These are phyloP conservation scores for Diuraphis noxia DNA, from an alignment of 1,140 invertebrate species.

Conservation along the genomic window DNA sequence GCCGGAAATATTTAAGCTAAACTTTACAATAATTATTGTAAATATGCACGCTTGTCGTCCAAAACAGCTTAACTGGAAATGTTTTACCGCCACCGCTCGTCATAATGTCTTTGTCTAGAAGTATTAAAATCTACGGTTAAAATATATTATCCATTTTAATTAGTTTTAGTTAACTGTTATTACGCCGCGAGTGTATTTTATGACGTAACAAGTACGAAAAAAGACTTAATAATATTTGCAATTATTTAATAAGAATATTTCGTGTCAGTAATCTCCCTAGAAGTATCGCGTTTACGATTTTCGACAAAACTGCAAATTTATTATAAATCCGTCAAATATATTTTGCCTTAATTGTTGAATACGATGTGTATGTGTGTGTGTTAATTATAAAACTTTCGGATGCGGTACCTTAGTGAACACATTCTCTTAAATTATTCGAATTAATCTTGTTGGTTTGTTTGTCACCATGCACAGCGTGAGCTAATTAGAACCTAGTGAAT, in stretches of 20 bases:
- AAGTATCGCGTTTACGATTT: neutral
- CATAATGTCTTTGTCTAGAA: too few relatives aligned
- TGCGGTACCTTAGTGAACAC: neutral
- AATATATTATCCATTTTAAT: too few relatives aligned
- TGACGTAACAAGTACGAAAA: neutral
- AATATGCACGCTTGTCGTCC: too few relatives aligned
- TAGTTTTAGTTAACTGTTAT: neutral
- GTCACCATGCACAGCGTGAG: neutral
- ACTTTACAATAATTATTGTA: too few relatives aligned
- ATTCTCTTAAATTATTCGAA: neutral
- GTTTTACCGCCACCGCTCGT: too few relatives aligned
- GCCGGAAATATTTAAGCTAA: too few relatives aligned
- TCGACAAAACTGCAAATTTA: neutral
- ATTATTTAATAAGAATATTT: neutral
- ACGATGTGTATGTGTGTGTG: too few relatives aligned
- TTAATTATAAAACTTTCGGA: neutral
- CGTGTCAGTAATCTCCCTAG: neutral
- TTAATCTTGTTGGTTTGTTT: neutral
- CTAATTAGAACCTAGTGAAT: neutral
- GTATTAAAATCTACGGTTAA: too few relatives aligned
- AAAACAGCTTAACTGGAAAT: too few relatives aligned
- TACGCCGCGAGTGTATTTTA: neutral
- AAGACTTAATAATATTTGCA: neutral
- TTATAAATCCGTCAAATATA: neutral
- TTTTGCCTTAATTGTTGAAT: neutral